Percentiles rank a stretch among this genome's conserved stretches.
Conservation (phyloP, 92 coral and sea anemone genomes). For the Muricea muricata region DNA sequence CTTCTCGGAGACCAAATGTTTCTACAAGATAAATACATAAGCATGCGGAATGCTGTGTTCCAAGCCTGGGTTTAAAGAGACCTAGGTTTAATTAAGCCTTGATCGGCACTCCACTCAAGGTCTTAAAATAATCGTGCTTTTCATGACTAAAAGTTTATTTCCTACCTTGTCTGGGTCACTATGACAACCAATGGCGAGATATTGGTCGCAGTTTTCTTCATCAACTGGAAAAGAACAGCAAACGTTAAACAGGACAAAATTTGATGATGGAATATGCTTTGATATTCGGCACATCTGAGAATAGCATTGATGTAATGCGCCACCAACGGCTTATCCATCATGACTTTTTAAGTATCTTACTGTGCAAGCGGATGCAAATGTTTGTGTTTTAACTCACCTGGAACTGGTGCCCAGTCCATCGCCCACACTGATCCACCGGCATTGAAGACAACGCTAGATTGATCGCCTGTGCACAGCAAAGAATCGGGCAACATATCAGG, state of each 20-base stretch:
- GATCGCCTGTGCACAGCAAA: conserved; percentile 50
- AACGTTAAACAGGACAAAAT: not conserved
- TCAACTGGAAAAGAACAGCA: conserved; percentile 46
- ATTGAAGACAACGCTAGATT: conserved; percentile 83
- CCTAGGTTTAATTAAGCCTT: no score
- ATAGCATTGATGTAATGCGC: not conserved
- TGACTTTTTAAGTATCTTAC: no score
- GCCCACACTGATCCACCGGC: conserved; percentile 98
- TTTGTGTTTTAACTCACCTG: conserved; percentile 60
- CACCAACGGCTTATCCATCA: not conserved
- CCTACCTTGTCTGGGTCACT: conserved; percentile 81
- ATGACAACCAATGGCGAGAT: conserved; percentile 79
- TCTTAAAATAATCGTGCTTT: no score
- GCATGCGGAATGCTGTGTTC: no score
- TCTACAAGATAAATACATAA: conserved; percentile 51
- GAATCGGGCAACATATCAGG: not conserved
- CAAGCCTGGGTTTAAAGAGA: no score
- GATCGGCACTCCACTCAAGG: no score
- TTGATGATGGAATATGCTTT: not conserved
- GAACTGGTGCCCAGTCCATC: conserved; percentile 91
- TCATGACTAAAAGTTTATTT: no score
- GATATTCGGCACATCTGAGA: not conserved
- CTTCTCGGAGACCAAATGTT: conserved; percentile 51
- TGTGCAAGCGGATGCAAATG: no score
- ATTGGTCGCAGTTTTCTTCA: conserved; percentile 60